Evolutionary conservation across 2,888 invertebrate genomes (phyloP).

Genomic region (Morpho helenor): DNA sequence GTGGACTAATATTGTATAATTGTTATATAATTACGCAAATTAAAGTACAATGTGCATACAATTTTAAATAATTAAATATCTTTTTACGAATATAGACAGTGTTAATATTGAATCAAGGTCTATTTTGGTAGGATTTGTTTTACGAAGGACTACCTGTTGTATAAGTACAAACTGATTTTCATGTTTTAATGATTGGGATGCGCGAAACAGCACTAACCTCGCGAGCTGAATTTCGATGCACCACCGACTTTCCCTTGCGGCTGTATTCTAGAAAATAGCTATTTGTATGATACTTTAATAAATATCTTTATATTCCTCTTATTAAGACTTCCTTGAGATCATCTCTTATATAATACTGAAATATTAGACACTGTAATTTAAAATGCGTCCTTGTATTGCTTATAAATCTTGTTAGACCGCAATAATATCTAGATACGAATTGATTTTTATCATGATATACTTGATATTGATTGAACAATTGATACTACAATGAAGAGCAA

Average conservation of each 20-base stretch:
- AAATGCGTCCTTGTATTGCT: too few species aligned
- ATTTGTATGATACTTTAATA: not conserved
- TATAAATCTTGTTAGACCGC: too few species aligned
- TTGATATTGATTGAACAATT: too few species aligned
- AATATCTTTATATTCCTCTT: too few species aligned
- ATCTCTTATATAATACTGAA: too few species aligned
- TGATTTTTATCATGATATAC: too few species aligned
- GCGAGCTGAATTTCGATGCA: constrained; percentile 61
- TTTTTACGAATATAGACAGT: constrained; percentile 6
- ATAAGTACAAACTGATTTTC: constrained; percentile 24
- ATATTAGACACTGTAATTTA: too few species aligned
- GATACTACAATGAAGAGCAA: too few species aligned
- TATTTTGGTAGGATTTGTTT: constrained; percentile 5
- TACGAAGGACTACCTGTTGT: constrained; percentile 7
- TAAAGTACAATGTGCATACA: constrained; percentile 8
- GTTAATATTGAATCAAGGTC: not conserved
- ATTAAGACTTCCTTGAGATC: too few species aligned
- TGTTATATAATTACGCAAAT: constrained; percentile 29
- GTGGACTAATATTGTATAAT: constrained; percentile 30
- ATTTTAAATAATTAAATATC: not conserved
- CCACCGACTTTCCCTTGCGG: constrained; percentile 50
- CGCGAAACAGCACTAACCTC: constrained; percentile 35
- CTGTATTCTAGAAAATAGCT: constrained; percentile 45
- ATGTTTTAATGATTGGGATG: constrained; percentile 44
- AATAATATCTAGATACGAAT: too few species aligned